Base-by-base conservation (phyloP, 2,797 vertebrate genomes). In the Enteromius afrohamiltoni region DNA sequence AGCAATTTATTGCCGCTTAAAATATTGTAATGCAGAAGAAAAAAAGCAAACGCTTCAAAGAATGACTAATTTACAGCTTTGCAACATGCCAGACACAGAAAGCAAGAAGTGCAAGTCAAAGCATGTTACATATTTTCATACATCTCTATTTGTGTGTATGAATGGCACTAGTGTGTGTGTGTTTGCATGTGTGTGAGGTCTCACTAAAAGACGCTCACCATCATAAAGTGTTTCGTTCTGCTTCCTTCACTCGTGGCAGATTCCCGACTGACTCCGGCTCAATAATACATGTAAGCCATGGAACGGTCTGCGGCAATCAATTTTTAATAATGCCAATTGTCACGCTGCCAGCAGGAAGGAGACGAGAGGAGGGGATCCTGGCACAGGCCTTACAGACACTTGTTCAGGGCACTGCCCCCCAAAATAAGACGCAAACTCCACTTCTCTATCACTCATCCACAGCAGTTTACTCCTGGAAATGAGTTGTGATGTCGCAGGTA, bases 191-290 rank as follows among this genome's bases (percentile, higher is more conserved):
- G 62, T 55, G 84, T 55, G 58, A 17, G 42, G 58, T 86, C 73
- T 84, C 79, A 80, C 79, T 84, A 89, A 92, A 91, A 92, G 91
- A 90, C 90, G 89, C 90, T 86, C 88, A 85, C 88, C 71, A 80
- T 80, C 83, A 79, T 45, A 82, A 85, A 85, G 80, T 62, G 88
- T 93, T 97, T 97, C 96, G 97, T 97, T 97, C 96, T 95, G 95
- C 95, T 94, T 94, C 96, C 96, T 95, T 96, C 96, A 96, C 92
- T 96, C 95, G 95, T 95, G 95, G 94, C 96, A 95, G 94, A 89
- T 90, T 90, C 95, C 93, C 92, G 93, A 94, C 93, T 69, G 67
- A 82, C 76, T 77, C 78, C 16, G 53, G 83, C 89, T 91, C 89
- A 89, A 86, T 90, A 90, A 90, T 88, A 88, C 88, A 89, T 86